Evolutionary conservation across 2,888 invertebrate genomes (phyloP).

Genomic region (Hirtodrosophila cameraria): DNA sequence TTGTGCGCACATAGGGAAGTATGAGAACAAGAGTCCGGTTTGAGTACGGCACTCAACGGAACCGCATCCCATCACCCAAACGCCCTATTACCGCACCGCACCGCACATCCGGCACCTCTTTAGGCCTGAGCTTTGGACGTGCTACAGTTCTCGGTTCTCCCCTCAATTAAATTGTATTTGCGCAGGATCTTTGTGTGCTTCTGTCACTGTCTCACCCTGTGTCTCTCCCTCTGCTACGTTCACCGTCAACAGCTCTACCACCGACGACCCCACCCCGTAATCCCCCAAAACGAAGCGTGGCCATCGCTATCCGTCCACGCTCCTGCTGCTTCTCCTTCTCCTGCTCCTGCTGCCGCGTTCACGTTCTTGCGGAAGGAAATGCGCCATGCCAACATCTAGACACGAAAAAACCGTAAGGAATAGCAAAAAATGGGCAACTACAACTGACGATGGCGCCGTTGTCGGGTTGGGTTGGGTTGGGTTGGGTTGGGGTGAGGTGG

Average conservation of each 20-base stretch:
- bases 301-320: conserved; percentile 53
- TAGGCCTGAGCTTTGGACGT: conserved; percentile 20
- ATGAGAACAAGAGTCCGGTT: conserved; percentile 27
- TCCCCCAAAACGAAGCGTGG: conserved; percentile 36
- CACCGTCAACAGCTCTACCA: conserved; percentile 6
- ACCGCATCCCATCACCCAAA: conserved; percentile 11
- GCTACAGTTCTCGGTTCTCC: conserved; percentile 46
- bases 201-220: conserved; percentile 1
- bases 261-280: conserved; percentile 5
- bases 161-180: conserved; percentile 73
- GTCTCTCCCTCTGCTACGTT: not conserved
- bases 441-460: conserved; percentile 28
- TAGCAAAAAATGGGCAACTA: conserved; percentile 60
- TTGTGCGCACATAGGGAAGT: conserved; percentile 33
- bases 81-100: too few species aligned
- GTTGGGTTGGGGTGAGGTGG: conserved; percentile 8
- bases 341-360: conserved; percentile 7
- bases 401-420: conserved; percentile 34
- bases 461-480: not conserved
- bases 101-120: conserved; percentile 41
- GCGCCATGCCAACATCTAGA: conserved; percentile 59
- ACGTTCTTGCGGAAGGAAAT: conserved; percentile 61
- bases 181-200: conserved; percentile 51
- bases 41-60: conserved; percentile 17
- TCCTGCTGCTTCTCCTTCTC: conserved; percentile 10